Base-by-base conservation (phyloP, 2,797 vertebrate genomes). In the Liparis tanakae region DNA sequence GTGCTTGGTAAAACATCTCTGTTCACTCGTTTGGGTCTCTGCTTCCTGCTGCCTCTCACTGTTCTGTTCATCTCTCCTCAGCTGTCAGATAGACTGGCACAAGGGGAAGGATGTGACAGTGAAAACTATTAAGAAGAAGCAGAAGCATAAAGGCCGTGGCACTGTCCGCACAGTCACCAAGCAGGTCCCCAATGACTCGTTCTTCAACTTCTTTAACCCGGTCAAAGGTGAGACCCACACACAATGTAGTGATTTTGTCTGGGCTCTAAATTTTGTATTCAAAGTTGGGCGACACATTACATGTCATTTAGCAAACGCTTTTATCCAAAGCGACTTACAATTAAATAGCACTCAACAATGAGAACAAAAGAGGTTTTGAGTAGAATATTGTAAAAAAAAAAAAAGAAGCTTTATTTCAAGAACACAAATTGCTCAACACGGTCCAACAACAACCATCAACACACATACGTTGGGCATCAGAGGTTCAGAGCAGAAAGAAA, bases 171-270 rank as follows among this genome's bases (percentile, higher is more conserved):
- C 96, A 0, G 95, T 99, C 87, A 97, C 96, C 62, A 99, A 99
- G 82, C 96, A 98, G 89, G 95, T 99, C 75, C 96, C 97, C 69
- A 98, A 96, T 0, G 97, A 98, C 79, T 99, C 98, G 2, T 99
- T 99, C 92, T 99, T 99, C 92, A 98, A 99, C 91, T 99, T 99
- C 94, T 99, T 99, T 94, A 98, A 88, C 69, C 98, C 97, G 1
- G 87, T 96, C 75, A 98, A 97, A 95, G 95, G 98, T 97, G 87
- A 93, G 95, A 3, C 33, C 25, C n/a, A 68, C 0, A 25, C n/a
- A 50, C 18, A n/a, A 54, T 46, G 1, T 22, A 10, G 1, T n/a
- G 17, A 4, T 25, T 39, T 58, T 36, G 0, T 22, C 33, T 6
- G 37, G 30, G 1, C 1, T 64, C 4, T 53, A 20, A 41, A 34